Base-by-base conservation (phyloP, 2,113 vertebrate genomes). In the Terrapene triunguis region DNA sequence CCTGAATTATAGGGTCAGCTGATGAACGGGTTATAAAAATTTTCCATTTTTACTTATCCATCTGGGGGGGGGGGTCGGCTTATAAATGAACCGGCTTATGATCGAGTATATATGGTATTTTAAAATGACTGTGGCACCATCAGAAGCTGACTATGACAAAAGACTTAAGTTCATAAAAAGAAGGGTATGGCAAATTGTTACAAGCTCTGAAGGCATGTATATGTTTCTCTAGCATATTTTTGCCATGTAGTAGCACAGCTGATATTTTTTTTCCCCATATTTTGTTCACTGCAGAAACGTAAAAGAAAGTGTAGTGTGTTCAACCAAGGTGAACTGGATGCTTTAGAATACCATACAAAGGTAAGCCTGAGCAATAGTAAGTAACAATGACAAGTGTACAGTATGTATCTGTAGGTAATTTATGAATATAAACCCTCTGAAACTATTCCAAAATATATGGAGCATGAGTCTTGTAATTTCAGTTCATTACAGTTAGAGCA, bases 291-390 rank as follows among this genome's bases (percentile, higher is more conserved):
- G 48, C 95, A 99, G 99, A 99, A 99, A 92, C 98, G 98, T 32
- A 99, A 99, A 97, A 98, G 98, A 50, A 99, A 98, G 92, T 97
- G 94, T 44, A 87, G 62, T 95, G 95, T 97, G 51, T 98, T 99
- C 85, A 99, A 99, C 98, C 98, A 99, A 96, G 99, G 99, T 5
- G 99, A 99, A 95, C 87, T 99, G 55, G 99, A 99, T 97, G 98
- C 98, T 21, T 97, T 98, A 92, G 97, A 98, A 89, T 99, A 99
- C 89, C 99, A 99, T 92, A 97, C 98, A 91, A 99, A 99, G 98
- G 99, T 99, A 96, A 81, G 85, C 82, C 16, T 86, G 86, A 97
- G 87, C 14, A 65, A 55, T 48, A 0, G 1, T 76, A 0, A 38
- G 1, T 84, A 87, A 54, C 17, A n/a, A 69, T 82, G 47, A 10